phyloP scores from a whole-genome alignment of 2,113 vertebrate species.

The Gymnogyps californianus region DNA sequence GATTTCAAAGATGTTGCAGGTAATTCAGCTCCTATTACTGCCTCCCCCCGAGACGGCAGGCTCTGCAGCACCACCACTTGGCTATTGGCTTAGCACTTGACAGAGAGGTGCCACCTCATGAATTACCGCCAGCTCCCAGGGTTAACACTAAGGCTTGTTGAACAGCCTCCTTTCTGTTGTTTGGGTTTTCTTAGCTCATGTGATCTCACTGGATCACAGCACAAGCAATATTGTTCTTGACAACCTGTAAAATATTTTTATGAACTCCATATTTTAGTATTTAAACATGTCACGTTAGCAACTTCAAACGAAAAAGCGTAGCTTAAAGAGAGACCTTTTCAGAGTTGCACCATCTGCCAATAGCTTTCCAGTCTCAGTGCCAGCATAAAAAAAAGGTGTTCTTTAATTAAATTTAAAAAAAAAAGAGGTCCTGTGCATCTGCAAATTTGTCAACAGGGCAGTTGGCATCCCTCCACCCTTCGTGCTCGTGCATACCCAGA shows the following conservation, averaged over 20 bases:
- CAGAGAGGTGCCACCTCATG: background rate
- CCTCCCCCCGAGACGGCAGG: accelerated
- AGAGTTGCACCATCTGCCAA: background rate
- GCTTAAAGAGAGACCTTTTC: background rate
- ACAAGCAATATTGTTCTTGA: background rate
- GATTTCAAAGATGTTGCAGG: background rate
- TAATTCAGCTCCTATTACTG: background rate
- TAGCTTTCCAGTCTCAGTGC: background rate
- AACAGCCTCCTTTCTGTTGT: background rate
- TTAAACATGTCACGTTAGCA: background rate
- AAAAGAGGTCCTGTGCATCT: background rate
- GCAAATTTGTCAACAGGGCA: conserved; percentile 1
- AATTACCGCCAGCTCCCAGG: background rate
- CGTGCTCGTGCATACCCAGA: background rate
- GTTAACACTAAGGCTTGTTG: background rate
- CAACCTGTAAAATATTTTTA: conserved; percentile 15
- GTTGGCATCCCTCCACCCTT: background rate
- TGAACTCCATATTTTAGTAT: background rate
- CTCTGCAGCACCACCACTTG: background rate
- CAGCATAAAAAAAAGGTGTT: background rate
- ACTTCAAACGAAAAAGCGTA: background rate
- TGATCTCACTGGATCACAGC: background rate
- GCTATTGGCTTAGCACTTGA: background rate
- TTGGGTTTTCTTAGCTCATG: background rate
- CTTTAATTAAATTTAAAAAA: background rate